These are phyloP conservation scores for Avahi laniger DNA, from an alignment of 2,797 vertebrate genomes.

Conservation along the genomic window DNA sequence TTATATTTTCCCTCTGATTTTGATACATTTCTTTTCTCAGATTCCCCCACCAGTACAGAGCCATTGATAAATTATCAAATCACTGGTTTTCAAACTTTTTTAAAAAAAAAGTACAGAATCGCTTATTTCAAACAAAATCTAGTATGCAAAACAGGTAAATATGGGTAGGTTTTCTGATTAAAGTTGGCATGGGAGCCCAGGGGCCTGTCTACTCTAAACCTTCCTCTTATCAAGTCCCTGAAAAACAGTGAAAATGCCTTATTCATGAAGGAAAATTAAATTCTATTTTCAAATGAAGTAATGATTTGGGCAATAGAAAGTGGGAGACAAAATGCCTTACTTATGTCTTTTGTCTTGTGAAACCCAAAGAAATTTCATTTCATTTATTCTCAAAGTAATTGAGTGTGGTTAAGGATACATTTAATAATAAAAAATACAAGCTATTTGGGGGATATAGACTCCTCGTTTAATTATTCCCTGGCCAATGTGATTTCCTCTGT, in stretches of 20 bases:
- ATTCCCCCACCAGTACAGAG: not conserved
- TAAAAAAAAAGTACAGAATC: not conserved
- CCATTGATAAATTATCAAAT: not conserved
- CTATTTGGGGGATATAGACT: not conserved
- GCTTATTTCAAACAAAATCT: not conserved
- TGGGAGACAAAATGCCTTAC: not conserved
- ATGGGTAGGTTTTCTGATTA: not conserved
- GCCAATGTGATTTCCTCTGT: not conserved
- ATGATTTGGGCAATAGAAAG: not conserved
- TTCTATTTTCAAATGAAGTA: not conserved
- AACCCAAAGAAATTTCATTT: not conserved
- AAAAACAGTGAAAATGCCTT: not conserved
- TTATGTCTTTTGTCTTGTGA: not conserved
- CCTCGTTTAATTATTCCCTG: not conserved
- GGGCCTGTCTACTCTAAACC: not conserved
- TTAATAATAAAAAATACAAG: not conserved
- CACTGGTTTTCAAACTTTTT: not conserved
- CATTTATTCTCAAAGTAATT: constrained; percentile 11
- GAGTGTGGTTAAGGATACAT: not conserved
- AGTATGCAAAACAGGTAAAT: not conserved
- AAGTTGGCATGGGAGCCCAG: not conserved
- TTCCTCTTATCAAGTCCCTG: not conserved
- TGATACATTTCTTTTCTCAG: not conserved
- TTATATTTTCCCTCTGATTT: not conserved
- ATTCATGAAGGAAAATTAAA: not conserved